Percentiles rank a stretch among this genome's conserved stretches.
Evolutionary conservation across 2,797 vertebrate genomes (phyloP).

Genomic region (Ataeniobius toweri): DNA sequence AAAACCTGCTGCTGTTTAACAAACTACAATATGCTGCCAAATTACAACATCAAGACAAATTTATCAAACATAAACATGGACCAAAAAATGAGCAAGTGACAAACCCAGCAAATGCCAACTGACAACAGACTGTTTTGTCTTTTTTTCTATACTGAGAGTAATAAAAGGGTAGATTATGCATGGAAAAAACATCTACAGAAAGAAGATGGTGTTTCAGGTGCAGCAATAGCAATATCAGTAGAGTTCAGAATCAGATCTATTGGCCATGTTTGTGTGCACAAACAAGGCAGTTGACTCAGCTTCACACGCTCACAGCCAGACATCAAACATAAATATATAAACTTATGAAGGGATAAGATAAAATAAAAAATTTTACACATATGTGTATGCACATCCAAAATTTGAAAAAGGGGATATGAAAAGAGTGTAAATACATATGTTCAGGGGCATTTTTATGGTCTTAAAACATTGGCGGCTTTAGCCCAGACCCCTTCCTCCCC

Average conservation of each 20-base stretch:
- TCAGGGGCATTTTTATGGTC: too few relatives aligned
- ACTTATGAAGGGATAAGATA: neutral
- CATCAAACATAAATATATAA: neutral
- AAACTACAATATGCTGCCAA: neutral
- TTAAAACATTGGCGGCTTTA: too few relatives aligned
- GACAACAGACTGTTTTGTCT: neutral
- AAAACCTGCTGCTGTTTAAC: neutral
- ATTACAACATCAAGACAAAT: neutral
- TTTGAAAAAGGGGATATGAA: neutral
- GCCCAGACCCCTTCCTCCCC: too few relatives aligned
- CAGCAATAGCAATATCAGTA: neutral
- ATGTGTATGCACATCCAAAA: neutral
- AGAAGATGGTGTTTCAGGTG: neutral
- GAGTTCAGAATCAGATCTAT: neutral
- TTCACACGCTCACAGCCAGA: too few relatives aligned
- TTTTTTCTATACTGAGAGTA: neutral
- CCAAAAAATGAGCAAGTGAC: neutral
- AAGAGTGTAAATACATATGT: neutral
- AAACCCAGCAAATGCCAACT: neutral
- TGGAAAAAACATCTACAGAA: neutral
- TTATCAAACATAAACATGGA: neutral
- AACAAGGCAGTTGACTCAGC: too few relatives aligned
- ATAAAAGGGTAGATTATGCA: neutral
- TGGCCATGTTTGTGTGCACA: neutral
- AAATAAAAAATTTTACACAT: neutral